Base-by-base conservation (phyloP, 1,140 invertebrate species). In the Drosophila arizonae region DNA sequence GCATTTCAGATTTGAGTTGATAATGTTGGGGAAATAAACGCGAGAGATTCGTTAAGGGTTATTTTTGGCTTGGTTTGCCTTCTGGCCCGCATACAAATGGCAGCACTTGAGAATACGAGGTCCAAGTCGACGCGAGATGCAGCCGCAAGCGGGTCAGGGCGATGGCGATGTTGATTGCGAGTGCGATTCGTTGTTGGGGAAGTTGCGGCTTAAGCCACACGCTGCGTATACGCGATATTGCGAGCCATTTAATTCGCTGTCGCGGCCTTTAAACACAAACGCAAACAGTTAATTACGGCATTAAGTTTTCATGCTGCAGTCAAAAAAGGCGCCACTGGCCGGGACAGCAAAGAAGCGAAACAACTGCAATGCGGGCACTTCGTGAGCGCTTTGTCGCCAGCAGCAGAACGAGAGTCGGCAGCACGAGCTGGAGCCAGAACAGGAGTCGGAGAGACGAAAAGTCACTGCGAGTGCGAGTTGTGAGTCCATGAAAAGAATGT, bases 241-340 rank as follows among this genome's bases (percentile, higher is more conserved):
- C 50, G 48, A 46, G 56, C 21, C 45, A 61, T 71, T 75, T 58
- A 65, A 61, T 71, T 70, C 36, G 57, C 56, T 77, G 80, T 61
- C 52, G 58, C 28, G n/a, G 51, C 50, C 72, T 79, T 73, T 72
- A 71, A 86, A 72, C 76, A 66, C 82, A 79, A 86, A 87, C 76
- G 84, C 82, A 82, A 87, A 86, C 82, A 88, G 84, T 88, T 88
- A 88, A 88, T 88, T 88, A 84, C 79, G 70, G 72, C 84, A 88
- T 88, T 88, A 88, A 88, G 80, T 88, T 88, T 88, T 88, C 84
- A 88, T 88, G 84, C 67, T 58, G 71, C 74, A 72, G 70, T 54
- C 70, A 68, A 76, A 54, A 54, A 54, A 10, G 51, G n/a, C 51
- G 51, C 2, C 3, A 50, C 28, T 68, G 28, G 46, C 41, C 48